Evolutionary conservation across 2,797 vertebrate genomes (phyloP), one percentile per base, ranked within the genome.

Genomic region (Falco berigora): DNA sequence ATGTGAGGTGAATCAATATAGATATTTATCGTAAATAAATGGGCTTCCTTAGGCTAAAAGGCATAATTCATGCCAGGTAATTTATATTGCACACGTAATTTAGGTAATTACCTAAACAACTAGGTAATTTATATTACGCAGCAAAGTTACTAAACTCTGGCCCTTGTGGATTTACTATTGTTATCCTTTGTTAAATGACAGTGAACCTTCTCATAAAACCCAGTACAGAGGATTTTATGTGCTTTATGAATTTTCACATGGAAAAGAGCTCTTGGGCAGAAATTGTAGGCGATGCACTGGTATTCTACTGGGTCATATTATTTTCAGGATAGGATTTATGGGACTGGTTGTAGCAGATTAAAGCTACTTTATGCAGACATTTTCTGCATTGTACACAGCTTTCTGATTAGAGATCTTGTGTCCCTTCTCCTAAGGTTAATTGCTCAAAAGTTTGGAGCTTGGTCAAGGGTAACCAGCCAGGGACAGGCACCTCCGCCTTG

Each of bases 61-160:
- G 18, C 62, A 25, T 44, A 24, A 28, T 21, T 90, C 71, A 18
- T 72, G 86, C 63, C 75, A 56, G 21, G 62, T 28, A 61, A 72
- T 90, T 86, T 75, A 53, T 53, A 42, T 2, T 9, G 67, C 61
- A 19, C 32, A 32, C 86, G 64, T 93, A 72, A 95, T 92, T 88
- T 59, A 58, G 90, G 82, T 73, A 96, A 96, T 94, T 95, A 82
- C 90, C 85, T 50, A 75, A 78, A 72, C 90, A 92, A 86, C 49
- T 6, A 32, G 82, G 61, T 84, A 72, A 94, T 92, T 94, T 84
- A 82, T 75, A 73, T 91, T 19, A 19, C 75, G n/a, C 74, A 68
- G 80, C 86, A 66, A 92, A 95, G 22, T 46, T 21, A 6, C 64
- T 30, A 24, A 49, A 2, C 49, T 53, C 62, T 72, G 7, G 2